Conservation (phyloP, 2,113 vertebrate genomes). For the Falco punctatus region DNA sequence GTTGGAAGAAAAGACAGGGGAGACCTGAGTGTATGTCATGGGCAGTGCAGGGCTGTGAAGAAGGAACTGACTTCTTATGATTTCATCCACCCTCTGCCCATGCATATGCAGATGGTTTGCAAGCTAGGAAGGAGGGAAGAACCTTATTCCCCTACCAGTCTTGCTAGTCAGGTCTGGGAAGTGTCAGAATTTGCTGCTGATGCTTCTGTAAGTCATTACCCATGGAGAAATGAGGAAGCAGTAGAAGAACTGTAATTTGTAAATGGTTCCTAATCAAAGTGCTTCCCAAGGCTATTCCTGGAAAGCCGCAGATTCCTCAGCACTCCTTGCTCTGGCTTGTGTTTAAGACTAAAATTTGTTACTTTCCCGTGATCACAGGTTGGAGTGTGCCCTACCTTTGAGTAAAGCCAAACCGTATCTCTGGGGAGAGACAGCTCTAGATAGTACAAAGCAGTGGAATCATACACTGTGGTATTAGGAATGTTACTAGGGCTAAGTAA, state of each 20-base stretch:
- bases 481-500: not conserved
- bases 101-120: not conserved
- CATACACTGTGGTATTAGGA: not conserved
- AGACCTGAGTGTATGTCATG: not conserved
- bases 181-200: not conserved
- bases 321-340: constrained; percentile 12
- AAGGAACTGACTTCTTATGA: not conserved
- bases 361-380: not conserved
- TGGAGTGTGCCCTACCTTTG: not conserved
- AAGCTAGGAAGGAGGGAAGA: not conserved
- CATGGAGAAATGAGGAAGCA: constrained; percentile 2
- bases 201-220: constrained; percentile 15
- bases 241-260: not conserved
- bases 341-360: not conserved
- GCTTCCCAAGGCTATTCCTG: constrained; percentile 6
- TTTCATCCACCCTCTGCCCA: not conserved
- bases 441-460: not conserved
- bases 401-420: not conserved
- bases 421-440: not conserved
- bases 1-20: not conserved
- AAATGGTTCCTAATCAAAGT: constrained; percentile 11
- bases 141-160: not conserved
- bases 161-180: not conserved
- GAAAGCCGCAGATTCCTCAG: not conserved
- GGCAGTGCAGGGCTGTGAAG: not conserved